These are phyloP conservation scores for Neoniphon sammara DNA, from an alignment of 2,797 vertebrate species.

Conservation along the genomic window DNA sequence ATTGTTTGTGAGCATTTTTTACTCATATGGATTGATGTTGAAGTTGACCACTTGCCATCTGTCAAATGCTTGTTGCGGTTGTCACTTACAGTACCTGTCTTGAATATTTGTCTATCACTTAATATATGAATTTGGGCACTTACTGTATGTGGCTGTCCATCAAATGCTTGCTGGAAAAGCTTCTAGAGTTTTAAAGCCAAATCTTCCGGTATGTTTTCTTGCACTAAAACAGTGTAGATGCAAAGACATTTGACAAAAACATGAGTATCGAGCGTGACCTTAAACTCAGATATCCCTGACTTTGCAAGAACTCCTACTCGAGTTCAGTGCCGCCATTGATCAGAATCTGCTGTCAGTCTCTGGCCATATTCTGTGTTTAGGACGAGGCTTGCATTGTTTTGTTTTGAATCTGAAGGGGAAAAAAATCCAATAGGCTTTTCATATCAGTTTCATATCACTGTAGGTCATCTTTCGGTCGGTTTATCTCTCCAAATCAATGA, in stretches of 20 bases:
- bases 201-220: background rate
- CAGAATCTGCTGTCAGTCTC: background rate
- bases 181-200: no score
- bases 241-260: no score
- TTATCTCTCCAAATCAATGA: constrained; percentile 71
- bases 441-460: constrained; percentile 58
- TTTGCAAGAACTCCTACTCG: background rate
- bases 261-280: background rate
- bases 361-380: constrained; percentile 28
- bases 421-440: constrained; percentile 40
- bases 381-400: constrained; percentile 6
- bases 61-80: no score
- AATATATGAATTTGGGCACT: no score
- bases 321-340: background rate
- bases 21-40: no score
- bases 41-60: no score
- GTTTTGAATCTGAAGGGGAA: background rate
- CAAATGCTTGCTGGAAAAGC: no score
- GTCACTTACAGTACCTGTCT: no score
- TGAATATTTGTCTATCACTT: no score
- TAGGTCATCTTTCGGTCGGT: constrained; percentile 69
- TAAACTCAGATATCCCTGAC: background rate
- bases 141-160: no score
- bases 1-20: no score
- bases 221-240: background rate